Evolutionary conservation across 2,113 vertebrate species (phyloP), one percentile per base, ranked within the genome.

Genomic region (human (Homo sapiens)): DNA sequence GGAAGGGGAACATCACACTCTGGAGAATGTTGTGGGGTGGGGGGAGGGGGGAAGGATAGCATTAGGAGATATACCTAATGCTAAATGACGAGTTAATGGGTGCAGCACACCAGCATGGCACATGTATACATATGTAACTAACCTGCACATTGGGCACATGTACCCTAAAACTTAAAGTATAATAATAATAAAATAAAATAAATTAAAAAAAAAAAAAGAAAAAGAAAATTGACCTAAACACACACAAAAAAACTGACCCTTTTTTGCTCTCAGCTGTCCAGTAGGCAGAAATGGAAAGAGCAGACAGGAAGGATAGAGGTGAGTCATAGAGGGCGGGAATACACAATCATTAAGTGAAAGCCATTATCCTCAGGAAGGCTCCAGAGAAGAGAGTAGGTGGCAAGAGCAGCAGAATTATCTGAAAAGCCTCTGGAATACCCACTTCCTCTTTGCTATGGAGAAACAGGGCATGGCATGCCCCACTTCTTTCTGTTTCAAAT

Each of bases 221-320:
- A 55, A 55, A 55, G 52, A 55, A 55, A 55, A 55, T 55, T 50
- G 43, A 83, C 57, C 57, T 61, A 45, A 9, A 25, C 17, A 59
- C 52, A 55, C 16, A 25, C 18, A 55, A 2, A 97, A 64, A 17
- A 83, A 80, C 30, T 76, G 48, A 22, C 30, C 55, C 32, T 90
- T 68, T 87, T 80, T 88, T 90, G 13, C 52, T 75, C 61, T 78
- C 45, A 61, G 57, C 30, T 40, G 11, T n/a, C 78, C 55, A 81
- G 78, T 35, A n/a, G 43, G 20, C 61, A 96, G 72, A 90, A 94
- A 84, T 91, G 38, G 66, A 90, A 91, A 89, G 22, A 91, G 1
- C 76, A 85, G 2, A 68, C 25, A 75, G 45, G 23, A 73, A 79
- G 72, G 25, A 91, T 59, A 23, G 70, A 94, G 32, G 11, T 43